Conservation (phyloP, 2,888 invertebrate species). For the Caenorhabditis sulstoni region DNA sequence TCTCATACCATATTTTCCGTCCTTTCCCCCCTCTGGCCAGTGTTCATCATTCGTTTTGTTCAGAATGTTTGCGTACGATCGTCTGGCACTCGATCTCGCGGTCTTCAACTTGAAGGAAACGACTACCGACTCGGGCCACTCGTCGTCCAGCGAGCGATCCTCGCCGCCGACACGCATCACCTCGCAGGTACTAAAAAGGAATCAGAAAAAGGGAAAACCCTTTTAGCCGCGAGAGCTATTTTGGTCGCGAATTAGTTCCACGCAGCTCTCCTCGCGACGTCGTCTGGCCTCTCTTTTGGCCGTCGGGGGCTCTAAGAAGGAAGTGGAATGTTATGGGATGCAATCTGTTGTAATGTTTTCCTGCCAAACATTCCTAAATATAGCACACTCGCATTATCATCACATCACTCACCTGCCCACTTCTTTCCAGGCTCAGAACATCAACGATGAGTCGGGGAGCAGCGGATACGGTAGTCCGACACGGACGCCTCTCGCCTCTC, state of each 20-base stretch:
- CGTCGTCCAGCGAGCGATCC: constrained; percentile 31
- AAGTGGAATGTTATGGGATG: constrained; percentile 6
- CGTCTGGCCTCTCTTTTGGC: not conserved
- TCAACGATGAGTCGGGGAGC: constrained; percentile 58
- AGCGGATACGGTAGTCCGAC: constrained; percentile 79
- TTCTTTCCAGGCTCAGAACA: constrained; percentile 55
- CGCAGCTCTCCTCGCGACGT: not conserved
- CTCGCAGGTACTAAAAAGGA: constrained; percentile 41
- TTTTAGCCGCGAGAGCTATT: not conserved
- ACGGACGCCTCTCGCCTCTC: constrained; percentile 77
- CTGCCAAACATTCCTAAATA: constrained; percentile 5
- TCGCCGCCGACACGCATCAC: constrained; percentile 37
- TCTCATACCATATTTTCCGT: not conserved
- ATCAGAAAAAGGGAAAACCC: not conserved
- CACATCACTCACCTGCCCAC: no score
- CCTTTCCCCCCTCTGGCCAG: not conserved
- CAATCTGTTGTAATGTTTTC: not conserved
- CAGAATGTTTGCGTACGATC: constrained; percentile 79
- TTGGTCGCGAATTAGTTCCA: constrained; percentile 7
- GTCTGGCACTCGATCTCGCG: constrained; percentile 76
- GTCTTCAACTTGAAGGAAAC: constrained; percentile 62
- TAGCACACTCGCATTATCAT: not conserved
- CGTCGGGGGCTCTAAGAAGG: not conserved
- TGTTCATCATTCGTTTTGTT: not conserved
- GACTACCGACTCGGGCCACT: constrained; percentile 18